Conservation (phyloP, 2,888 invertebrate genomes). For the Lasius platythorax region DNA sequence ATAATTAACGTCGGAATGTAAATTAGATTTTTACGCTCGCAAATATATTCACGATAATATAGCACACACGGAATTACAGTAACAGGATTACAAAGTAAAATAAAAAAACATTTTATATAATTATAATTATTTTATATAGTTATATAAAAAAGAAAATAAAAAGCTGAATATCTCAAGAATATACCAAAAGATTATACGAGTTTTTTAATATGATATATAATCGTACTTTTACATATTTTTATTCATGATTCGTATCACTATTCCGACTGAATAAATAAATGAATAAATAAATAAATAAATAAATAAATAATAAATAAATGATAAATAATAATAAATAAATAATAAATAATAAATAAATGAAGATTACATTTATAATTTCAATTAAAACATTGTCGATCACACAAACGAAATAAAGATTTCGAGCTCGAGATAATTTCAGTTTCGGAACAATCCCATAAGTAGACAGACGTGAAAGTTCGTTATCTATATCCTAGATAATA, state of each 20-base stretch:
- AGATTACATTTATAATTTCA: background rate
- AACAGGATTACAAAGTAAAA: background rate
- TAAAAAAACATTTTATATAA: background rate
- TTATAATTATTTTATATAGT: background rate
- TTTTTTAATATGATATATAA: background rate
- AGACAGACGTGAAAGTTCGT: conserved; percentile 76
- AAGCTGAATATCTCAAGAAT: background rate
- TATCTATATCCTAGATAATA: conserved; percentile 69
- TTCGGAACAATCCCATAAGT: conserved; percentile 65
- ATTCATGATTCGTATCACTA: background rate
- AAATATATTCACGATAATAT: conserved; percentile 21
- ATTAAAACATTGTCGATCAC: background rate
- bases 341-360: background rate
- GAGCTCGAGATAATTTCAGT: conserved; percentile 26
- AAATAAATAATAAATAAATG: too few species aligned
- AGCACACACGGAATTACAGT: background rate
- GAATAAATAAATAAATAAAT: too few species aligned
- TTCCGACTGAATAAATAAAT: background rate
- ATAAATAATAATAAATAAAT: too few species aligned
- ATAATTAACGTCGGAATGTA: background rate
- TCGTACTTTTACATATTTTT: background rate
- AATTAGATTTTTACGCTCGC: background rate
- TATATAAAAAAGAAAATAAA: background rate
- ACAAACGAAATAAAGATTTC: conserved; percentile 39
- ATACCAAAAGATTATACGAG: background rate